Percentiles rank a stretch among this genome's conserved stretches.
Conservation (phyloP, 2,113 vertebrate genomes). For the Microtus pennsylvanicus region DNA sequence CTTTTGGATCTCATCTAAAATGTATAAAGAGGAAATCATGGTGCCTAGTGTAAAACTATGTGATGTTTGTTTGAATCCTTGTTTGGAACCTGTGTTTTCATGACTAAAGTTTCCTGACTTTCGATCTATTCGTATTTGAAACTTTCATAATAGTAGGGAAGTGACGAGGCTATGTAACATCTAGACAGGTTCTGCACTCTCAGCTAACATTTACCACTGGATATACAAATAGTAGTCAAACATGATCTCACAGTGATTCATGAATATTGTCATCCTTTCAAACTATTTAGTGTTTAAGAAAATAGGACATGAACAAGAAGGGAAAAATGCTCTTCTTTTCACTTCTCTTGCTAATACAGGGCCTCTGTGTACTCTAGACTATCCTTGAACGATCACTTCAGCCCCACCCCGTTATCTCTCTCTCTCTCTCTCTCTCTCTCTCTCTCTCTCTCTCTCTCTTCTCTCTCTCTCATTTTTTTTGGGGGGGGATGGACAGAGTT, state of each 20-base stretch:
- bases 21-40: background rate
- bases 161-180: background rate
- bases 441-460: no score
- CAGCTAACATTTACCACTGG: background rate
- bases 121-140: slow-evolving; percentile 36
- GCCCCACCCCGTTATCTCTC: rapidly evolving
- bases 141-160: background rate
- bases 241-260: background rate
- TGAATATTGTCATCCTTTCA: slow-evolving; percentile 8
- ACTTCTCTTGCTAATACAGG: background rate
- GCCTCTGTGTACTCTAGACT: background rate
- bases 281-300: slow-evolving; percentile 32
- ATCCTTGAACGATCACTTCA: background rate
- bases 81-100: background rate
- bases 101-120: slow-evolving; percentile 17
- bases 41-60: background rate
- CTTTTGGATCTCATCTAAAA: background rate
- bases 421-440: no score
- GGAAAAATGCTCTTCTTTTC: background rate
- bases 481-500: background rate
- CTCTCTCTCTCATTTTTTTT: no score
- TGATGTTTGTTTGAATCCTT: slow-evolving; percentile 14
- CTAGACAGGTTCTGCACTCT: background rate
- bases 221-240: background rate
- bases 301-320: background rate